Evolutionary conservation across 1,140 invertebrate species (phyloP).

Genomic region (Telenomus remus): DNA sequence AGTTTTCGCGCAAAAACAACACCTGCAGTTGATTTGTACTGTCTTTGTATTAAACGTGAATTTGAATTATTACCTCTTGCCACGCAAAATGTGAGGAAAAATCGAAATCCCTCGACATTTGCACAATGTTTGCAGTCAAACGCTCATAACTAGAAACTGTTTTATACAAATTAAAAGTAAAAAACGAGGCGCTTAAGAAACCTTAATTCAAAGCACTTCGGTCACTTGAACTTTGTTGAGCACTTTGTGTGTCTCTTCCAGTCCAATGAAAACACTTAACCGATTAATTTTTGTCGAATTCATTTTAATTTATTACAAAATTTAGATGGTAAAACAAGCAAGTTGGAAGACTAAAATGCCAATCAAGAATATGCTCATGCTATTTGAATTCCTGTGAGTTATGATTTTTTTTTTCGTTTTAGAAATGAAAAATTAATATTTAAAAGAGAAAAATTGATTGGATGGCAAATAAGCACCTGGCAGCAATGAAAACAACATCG

Average conservation of each 20-base stretch:
- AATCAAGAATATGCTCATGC: too few species aligned
- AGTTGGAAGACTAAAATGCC: too few species aligned
- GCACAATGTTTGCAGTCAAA: background rate
- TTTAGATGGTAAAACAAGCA: too few species aligned
- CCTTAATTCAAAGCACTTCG: constrained; percentile 22
- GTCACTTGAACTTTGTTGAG: constrained; percentile 25
- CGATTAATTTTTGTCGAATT: too few species aligned
- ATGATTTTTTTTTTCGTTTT: too few species aligned
- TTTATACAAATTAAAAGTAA: background rate
- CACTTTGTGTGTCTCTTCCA: constrained; percentile 20
- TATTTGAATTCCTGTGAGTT: too few species aligned
- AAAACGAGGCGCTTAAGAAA: constrained; percentile 16
- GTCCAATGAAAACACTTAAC: background rate
- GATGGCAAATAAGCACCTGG: too few species aligned
- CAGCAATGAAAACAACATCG: too few species aligned
- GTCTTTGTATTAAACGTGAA: constrained; percentile 9
- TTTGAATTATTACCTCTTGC: constrained; percentile 1
- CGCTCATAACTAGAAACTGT: background rate
- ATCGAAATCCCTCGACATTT: background rate
- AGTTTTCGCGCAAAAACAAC: background rate
- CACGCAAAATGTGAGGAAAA: constrained; percentile 4
- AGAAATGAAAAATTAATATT: too few species aligned
- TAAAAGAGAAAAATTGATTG: too few species aligned
- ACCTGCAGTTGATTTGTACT: background rate
- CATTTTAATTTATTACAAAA: too few species aligned